phyloP scores from a whole-genome alignment of 2,113 vertebrate species.

The Cyanoderma ruficeps region DNA sequence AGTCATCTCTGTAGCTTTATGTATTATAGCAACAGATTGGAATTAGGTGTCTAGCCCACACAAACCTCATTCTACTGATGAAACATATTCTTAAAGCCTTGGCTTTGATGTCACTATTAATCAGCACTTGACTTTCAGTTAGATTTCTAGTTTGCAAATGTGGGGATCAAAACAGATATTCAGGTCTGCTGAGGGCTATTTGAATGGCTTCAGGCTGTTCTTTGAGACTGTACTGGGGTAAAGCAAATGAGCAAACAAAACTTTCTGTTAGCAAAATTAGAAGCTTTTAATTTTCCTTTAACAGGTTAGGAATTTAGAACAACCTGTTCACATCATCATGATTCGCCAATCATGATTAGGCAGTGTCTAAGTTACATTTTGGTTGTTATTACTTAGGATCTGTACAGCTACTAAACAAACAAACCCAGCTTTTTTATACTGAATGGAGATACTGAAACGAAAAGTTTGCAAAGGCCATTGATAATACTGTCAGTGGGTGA shows the following conservation, averaged over 20 bases:
- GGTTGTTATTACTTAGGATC: not conserved
- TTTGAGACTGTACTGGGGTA: not conserved
- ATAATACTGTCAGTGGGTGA: not conserved
- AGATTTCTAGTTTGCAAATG: not conserved
- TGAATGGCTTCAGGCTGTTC: not conserved
- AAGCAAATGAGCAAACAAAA: not conserved
- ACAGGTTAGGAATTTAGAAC: not conserved
- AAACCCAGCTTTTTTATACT: not conserved
- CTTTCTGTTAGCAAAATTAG: not conserved
- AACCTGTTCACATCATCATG: not conserved
- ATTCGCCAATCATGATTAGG: not conserved
- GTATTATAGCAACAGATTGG: not conserved
- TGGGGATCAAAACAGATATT: not conserved
- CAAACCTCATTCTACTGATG: not conserved
- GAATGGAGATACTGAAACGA: not conserved
- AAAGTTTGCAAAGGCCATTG: not conserved
- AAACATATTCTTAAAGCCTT: not conserved
- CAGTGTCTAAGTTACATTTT: not conserved
- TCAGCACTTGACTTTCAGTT: not conserved
- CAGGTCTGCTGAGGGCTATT: not conserved
- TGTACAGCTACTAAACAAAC: not conserved
- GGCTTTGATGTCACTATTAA: constrained; percentile 15
- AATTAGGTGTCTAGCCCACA: not conserved
- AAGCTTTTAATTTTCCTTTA: not conserved
- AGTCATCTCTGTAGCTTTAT: not conserved